Evolutionary conservation across 2,888 invertebrate genomes (phyloP).

Genomic region (Dioctria linearis): DNA sequence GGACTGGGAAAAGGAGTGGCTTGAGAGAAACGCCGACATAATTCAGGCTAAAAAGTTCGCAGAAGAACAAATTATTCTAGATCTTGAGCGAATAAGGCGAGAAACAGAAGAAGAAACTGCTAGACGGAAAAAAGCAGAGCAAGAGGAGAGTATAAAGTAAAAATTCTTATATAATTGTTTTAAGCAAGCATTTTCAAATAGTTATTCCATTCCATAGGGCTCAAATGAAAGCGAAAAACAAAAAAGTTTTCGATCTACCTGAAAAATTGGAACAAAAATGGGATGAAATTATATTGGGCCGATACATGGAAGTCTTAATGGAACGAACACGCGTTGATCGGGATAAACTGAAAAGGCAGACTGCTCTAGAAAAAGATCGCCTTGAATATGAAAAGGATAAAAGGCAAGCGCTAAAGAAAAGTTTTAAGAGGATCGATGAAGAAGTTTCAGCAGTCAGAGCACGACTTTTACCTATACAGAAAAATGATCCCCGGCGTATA

Average conservation of each 20-base stretch:
- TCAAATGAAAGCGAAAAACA: slow-evolving; percentile 60
- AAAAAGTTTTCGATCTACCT: slow-evolving; percentile 60
- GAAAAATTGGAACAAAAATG: slow-evolving; percentile 73
- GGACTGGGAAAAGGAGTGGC: slow-evolving; percentile 78
- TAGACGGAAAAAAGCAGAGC: slow-evolving; percentile 59
- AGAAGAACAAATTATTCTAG: slow-evolving; percentile 72
- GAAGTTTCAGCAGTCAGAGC: slow-evolving; percentile 67
- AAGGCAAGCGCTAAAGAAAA: slow-evolving; percentile 63
- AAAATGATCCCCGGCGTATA: slow-evolving; percentile 67
- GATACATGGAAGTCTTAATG: slow-evolving; percentile 72
- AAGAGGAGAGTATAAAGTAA: slow-evolving; percentile 58
- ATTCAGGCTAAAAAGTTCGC: slow-evolving; percentile 67
- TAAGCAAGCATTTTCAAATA: slow-evolving; percentile 28
- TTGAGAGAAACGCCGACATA: slow-evolving; percentile 68
- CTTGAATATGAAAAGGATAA: slow-evolving; percentile 72
- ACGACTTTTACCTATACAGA: slow-evolving; percentile 70
- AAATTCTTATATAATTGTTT: slow-evolving; percentile 33
- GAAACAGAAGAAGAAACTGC: slow-evolving; percentile 66
- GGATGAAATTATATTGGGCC: slow-evolving; percentile 77
- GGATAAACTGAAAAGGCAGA: slow-evolving; percentile 73
- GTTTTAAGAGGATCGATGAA: slow-evolving; percentile 64
- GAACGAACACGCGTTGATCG: slow-evolving; percentile 68
- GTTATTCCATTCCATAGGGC: slow-evolving; percentile 32
- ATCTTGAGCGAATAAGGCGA: slow-evolving; percentile 69
- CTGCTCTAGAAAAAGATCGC: slow-evolving; percentile 78